Evolutionary conservation across 2,797 vertebrate species (phyloP), one percentile per base, ranked within the genome.

Genomic region (Muraenolepis orangiensis): DNA sequence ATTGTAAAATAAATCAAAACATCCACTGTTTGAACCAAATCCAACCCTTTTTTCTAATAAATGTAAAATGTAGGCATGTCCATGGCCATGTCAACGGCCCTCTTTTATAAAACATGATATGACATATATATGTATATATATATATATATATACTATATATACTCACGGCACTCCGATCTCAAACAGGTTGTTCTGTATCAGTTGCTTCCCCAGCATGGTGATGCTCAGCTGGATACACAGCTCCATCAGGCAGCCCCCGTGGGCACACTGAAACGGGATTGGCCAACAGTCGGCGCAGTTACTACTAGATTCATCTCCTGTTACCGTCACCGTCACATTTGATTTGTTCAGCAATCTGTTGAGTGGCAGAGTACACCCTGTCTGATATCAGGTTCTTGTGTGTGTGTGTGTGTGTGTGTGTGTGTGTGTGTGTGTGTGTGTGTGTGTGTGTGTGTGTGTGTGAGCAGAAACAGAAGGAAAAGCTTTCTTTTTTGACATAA

Each of bases 171-270:
- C 91, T 87, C 98, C 97, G 2, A 99, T 99, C 91, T 99, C 98
- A 78, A 99, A 99, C 32, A 99, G 93, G 87, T 99, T 99, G 93
- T 99, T 99, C 88, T 99, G 98, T 74, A 99, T 98, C 20, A 99
- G 94, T 86, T 99, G 98, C 80, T 99, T 99, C 51, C 98, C 98
- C 89, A 99, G 83, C 98, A 99, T 99, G 81, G 97, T 99, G 83
- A 99, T 99, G 78, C 98, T 99, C 73, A 99, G 94, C 88, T 99
- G 98, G 86, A 99, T 98, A 36, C 98, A 99, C 75, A 99, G 91
- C 84, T 99, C 98, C 98, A 99, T 99, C 16, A 99, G 89, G 85
- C 98, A 99, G 61, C 97, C 97, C 0, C 97, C 97, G 0, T 96
- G 96, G 12, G 97, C 94, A 74, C 98, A 99, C 98, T 98, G 87